Evolutionary conservation across 2,113 vertebrate species (phyloP).

Genomic region (Tichodroma muraria): DNA sequence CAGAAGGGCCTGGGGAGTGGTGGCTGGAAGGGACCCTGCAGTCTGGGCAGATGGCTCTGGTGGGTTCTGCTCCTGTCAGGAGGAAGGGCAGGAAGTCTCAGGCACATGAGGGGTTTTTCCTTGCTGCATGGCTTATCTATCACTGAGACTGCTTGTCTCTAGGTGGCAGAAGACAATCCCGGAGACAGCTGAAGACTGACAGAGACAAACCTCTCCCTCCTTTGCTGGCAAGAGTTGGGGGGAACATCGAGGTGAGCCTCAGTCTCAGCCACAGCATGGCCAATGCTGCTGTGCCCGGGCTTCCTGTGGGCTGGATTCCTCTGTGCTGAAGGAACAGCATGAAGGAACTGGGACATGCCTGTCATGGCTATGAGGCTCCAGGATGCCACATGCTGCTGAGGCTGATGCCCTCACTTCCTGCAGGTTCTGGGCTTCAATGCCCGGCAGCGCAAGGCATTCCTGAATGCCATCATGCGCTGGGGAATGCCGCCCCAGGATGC

Average conservation of each 20-base stretch:
- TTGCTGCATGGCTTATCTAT: background rate
- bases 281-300: accelerated
- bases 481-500: conserved; percentile 98
- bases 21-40: background rate
- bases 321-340: too few species aligned
- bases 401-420: accelerated
- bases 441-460: conserved; percentile 93
- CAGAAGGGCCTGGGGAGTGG: background rate
- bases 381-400: accelerated
- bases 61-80: accelerated
- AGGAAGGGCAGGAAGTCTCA: background rate
- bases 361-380: background rate
- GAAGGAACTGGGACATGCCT: accelerated
- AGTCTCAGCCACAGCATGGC: background rate
- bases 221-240: conserved; percentile 90
- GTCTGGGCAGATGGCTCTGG: background rate
- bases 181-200: conserved; percentile 92
- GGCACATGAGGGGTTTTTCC: background rate
- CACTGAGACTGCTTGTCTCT: background rate
- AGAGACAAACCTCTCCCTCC: conserved; percentile 95
- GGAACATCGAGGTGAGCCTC: conserved; percentile 88
- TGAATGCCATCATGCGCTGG: conserved; percentile 98
- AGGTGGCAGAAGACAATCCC: conserved; percentile 92
- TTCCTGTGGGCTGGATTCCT: background rate
- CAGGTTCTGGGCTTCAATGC: conserved; percentile 97